These are phyloP conservation scores for Gallinago undulata DNA, from an alignment of 2,113 vertebrate genomes.

Conservation along the genomic window DNA sequence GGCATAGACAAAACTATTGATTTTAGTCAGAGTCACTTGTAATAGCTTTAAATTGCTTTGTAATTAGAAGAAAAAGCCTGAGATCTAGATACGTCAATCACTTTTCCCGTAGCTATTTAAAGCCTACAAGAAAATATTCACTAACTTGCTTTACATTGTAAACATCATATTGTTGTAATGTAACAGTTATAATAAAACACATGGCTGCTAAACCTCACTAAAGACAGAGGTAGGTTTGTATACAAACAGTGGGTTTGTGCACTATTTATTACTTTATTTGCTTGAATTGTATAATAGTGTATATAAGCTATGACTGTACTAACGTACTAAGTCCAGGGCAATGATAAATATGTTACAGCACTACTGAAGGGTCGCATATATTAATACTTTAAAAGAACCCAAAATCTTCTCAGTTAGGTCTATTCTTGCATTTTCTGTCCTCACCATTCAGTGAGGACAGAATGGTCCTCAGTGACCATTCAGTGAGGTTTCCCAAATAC, in stretches of 20 bases:
- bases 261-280: not conserved
- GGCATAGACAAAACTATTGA: not conserved
- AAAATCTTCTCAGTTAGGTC: not conserved
- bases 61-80: not conserved
- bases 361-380: not conserved
- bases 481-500: not conserved
- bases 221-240: not conserved
- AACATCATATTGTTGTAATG: not conserved
- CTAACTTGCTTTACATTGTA: not conserved
- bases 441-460: not conserved
- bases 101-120: not conserved
- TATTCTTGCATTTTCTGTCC: not conserved
- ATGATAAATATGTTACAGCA: not conserved
- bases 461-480: not conserved
- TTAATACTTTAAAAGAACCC: not conserved
- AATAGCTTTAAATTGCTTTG: not conserved
- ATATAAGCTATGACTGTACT: not conserved
- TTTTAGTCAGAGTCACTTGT: not conserved
- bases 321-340: not conserved
- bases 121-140: not conserved
- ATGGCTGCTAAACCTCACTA: not conserved
- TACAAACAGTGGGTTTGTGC: not conserved
- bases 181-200: not conserved
- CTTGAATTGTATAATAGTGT: not conserved
- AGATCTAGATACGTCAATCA: not conserved